Conservation (phyloP, 2,888 invertebrate genomes). For the Caenorhabditis uteleia region DNA sequence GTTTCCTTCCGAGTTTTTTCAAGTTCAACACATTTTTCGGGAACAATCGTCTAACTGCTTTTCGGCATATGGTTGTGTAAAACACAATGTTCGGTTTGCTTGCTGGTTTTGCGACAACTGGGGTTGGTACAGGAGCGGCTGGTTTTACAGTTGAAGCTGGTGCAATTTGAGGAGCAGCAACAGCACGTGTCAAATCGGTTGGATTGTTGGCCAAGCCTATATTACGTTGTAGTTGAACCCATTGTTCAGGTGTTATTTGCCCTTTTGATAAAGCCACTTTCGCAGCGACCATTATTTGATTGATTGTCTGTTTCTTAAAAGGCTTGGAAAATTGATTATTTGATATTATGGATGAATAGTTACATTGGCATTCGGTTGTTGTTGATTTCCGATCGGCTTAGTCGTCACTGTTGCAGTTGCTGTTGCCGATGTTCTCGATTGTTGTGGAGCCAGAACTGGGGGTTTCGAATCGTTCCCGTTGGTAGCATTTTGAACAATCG, state of each 20-base stretch:
- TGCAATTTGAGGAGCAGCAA: neutral
- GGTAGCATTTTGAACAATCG: slow-evolving; percentile 2
- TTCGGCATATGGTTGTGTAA: slow-evolving; percentile 33
- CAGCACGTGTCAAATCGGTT: slow-evolving; percentile 4
- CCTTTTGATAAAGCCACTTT: slow-evolving; percentile 14
- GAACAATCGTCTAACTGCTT: slow-evolving; percentile 34
- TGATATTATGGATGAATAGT: neutral
- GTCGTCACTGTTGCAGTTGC: neutral
- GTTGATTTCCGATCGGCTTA: neutral
- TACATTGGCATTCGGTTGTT: neutral
- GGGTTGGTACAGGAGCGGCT: neutral
- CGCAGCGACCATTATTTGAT: slow-evolving; percentile 13
- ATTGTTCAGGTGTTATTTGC: slow-evolving; percentile 23
- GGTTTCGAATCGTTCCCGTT: slow-evolving; percentile 7
- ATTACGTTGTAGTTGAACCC: neutral
- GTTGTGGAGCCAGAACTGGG: slow-evolving; percentile 1
- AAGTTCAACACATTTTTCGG: slow-evolving; percentile 48
- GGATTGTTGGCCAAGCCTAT: neutral
- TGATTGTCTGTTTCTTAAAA: neutral
- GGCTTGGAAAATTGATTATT: neutral
- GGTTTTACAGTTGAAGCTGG: neutral
- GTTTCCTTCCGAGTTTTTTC: slow-evolving; percentile 45
- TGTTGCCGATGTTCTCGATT: neutral
- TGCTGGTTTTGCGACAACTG: slow-evolving; percentile 13
- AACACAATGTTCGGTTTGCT: slow-evolving; percentile 28